Conservation (phyloP, 64 coral and sea anemone species). For the Platygyra sinensis region DNA sequence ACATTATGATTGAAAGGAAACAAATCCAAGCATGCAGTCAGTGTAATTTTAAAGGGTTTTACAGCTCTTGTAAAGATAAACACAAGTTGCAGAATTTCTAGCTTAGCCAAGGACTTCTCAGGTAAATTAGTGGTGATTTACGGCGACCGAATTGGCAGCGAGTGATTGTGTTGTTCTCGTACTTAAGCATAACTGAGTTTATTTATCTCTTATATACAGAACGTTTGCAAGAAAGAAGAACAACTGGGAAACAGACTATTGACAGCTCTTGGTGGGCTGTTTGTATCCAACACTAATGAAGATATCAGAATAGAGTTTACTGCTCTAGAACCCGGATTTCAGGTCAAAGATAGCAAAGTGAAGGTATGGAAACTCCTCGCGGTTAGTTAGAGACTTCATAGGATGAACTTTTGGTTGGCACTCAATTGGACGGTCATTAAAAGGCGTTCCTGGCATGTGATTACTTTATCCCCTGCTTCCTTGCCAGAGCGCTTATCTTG, state of each 20-base stretch:
- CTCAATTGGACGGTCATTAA: too few relatives aligned
- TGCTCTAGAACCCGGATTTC: background rate
- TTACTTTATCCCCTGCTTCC: too few relatives aligned
- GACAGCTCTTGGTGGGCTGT: conserved; percentile 5
- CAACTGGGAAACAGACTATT: background rate
- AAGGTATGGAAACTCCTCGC: background rate
- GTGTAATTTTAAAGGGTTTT: background rate
- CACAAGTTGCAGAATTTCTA: too few relatives aligned
- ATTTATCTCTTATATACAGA: background rate
- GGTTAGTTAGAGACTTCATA: background rate
- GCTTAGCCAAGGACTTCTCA: background rate
- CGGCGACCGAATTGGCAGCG: background rate
- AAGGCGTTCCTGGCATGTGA: too few relatives aligned
- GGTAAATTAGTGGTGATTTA: too few relatives aligned
- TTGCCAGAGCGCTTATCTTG: too few relatives aligned
- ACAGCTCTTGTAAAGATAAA: background rate
- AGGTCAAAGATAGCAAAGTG: conserved; percentile 18
- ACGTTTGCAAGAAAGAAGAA: conserved; percentile 17
- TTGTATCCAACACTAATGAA: conserved; percentile 21
- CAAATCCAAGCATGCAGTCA: background rate
- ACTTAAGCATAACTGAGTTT: background rate
- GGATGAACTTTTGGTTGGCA: background rate
- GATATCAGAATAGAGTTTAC: conserved; percentile 16
- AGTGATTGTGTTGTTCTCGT: background rate
- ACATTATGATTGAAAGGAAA: background rate